Base-by-base conservation (phyloP, 2,113 vertebrate species). In the Labeo catla region DNA sequence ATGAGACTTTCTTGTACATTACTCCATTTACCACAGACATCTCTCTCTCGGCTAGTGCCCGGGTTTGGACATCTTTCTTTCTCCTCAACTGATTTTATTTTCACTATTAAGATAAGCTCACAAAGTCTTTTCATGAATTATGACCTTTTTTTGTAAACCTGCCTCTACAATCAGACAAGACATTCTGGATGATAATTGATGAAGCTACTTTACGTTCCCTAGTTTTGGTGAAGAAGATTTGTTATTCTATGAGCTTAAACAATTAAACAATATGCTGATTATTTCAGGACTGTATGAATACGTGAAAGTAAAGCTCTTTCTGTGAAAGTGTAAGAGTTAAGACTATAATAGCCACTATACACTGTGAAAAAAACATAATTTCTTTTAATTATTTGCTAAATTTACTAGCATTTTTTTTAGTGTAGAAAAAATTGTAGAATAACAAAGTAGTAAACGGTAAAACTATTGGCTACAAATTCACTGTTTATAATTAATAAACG, bases 1-100 rank as follows among this genome's bases (percentile, higher is more conserved):
- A 84, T 84, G 80, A 91, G 85, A 89, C 82, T 90, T 88, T 89
- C 86, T 80, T 89, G 19, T 63, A 81, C 78, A 78, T 47, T 61
- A 59, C 54, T 83, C 66, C 83, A 76, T 91, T 90, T 89, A 90
- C 78, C 81, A 86, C 76, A 89, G 54, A 84, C 84, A 81, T 61
- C 65, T 88, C 70, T 88, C 65, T 85, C 16, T 77, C 34, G 19
- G 13, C 39, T 36, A 2, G 4, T 43, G 4, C 59, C 84, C 2
- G 50, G 21, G 47, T 47, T 4, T 12, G 5, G n/a, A 61, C 54
- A 59, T 68, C 61, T 43, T 73, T 49, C 34, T 74, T 65, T 66
- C 28, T 66, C 77, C 10, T 57, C 8, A 73, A 72, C 28, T 52
- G 45, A 23, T 70, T 81, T 73, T 15, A n/a, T 45, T 39, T 77